Evolutionary conservation across 2,797 vertebrate genomes (phyloP).

Genomic region (Oceanodroma leucorhoa): DNA sequence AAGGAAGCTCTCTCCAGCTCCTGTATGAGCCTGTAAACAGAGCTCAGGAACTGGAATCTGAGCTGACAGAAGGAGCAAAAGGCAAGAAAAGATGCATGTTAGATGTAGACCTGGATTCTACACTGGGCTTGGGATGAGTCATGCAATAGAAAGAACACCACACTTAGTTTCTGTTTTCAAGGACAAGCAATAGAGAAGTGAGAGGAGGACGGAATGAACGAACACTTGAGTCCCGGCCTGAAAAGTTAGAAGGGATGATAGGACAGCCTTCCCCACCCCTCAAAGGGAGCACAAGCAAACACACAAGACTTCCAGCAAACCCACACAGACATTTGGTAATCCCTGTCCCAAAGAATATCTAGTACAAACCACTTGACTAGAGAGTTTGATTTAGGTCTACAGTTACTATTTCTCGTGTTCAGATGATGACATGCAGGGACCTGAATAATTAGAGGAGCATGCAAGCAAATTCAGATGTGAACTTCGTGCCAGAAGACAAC

Average conservation of each 20-base stretch:
- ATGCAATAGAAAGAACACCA: background rate
- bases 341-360: background rate
- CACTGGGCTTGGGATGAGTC: background rate
- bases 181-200: background rate
- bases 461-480: conserved; percentile 12
- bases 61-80: background rate
- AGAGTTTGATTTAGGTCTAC: background rate
- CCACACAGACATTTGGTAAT: background rate
- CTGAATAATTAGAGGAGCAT: background rate
- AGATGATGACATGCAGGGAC: background rate
- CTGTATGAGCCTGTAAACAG: background rate
- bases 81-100: background rate
- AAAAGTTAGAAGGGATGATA: background rate
- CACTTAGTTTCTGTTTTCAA: background rate
- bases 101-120: background rate
- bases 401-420: conserved; percentile 4
- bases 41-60: background rate
- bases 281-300: background rate
- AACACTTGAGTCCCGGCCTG: background rate
- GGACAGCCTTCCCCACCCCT: background rate
- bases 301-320: background rate
- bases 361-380: background rate
- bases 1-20: background rate
- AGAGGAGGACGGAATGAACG: background rate
- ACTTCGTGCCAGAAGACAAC: background rate